Conservation (phyloP, 2,113 vertebrate genomes). For the Mungos mungo region DNA sequence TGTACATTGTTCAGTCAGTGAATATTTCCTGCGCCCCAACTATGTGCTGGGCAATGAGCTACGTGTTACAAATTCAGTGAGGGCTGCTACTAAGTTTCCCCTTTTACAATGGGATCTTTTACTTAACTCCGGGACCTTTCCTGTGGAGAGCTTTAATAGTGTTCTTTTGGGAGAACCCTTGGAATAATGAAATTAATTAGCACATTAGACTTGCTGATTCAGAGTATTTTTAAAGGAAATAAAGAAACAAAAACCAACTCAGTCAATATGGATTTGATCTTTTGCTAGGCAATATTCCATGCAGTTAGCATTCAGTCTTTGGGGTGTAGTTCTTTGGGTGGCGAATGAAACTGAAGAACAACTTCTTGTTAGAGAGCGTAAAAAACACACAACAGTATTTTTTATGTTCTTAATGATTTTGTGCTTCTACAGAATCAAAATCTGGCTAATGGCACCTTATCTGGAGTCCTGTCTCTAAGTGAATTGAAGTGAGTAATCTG, state of each 20-base stretch:
- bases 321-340: neutral
- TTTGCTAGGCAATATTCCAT: neutral
- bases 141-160: neutral
- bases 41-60: neutral
- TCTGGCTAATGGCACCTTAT: conserved; percentile 54
- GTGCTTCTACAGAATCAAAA: conserved; percentile 65
- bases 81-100: neutral
- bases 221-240: conserved; percentile 49
- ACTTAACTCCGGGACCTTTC: neutral
- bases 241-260: conserved; percentile 8
- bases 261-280: neutral
- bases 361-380: conserved; percentile 3
- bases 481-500: conserved; percentile 75
- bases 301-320: conserved; percentile 41
- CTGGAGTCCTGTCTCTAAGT: conserved; percentile 56
- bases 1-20: neutral
- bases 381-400: neutral
- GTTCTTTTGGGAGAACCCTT: neutral
- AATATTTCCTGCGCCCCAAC: conserved; percentile 16
- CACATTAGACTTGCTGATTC: neutral
- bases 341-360: neutral
- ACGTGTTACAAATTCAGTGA: neutral
- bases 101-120: neutral
- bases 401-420: conserved; percentile 60
- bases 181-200: conserved; percentile 31